Base-by-base conservation (phyloP, 2,113 vertebrate genomes). In the Pampusana beccarii region DNA sequence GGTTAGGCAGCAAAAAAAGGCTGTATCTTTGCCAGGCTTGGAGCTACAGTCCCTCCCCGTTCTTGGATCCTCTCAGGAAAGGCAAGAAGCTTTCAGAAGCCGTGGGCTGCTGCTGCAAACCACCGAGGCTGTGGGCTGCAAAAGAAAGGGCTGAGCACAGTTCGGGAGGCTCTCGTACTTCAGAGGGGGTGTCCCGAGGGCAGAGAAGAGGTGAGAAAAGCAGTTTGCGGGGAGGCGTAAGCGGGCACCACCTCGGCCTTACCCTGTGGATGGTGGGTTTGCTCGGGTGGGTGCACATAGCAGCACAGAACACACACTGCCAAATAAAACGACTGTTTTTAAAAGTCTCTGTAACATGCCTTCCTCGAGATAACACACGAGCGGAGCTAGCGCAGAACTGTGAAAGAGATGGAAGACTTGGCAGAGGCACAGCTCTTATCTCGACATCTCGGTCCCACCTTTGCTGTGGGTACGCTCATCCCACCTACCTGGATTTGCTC, bases 341-440 rank as follows among this genome's bases (percentile, higher is more conserved):
- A 10, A 46, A 46, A 46, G 44, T 46, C 44, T 46, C 44, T 19
- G 44, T 46, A 46, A 46, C 9, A 46, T 19, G 44, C 44, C 44
- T 46, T 46, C 44, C 44, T 46, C 9, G 18, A 46, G 44, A 46
- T 46, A 46, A 46, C 44, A 46, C 44, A 44, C 44, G 18, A 19
- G 44, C 44, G 18, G 42, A 92, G 90, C 69, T 69, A 36, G 64
- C 0, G 17, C 44, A 80, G 64, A 67, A 77, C 73, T 38, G 42
- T 6, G 42, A 60, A 42, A 74, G 31, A 90, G 80, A 85, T 0
- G 11, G 80, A 57, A 94, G 69, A 28, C 28, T 7, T 81, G 84
- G 78, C 69, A 92, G 92, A 88, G 62, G 78, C 62, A 75, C 78
- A 56, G 82, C 79, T 96, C 93, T 80, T 75, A 90, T 61, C 92